Evolutionary conservation across 2,888 invertebrate species (phyloP).

Genomic region (Ophraella communa): DNA sequence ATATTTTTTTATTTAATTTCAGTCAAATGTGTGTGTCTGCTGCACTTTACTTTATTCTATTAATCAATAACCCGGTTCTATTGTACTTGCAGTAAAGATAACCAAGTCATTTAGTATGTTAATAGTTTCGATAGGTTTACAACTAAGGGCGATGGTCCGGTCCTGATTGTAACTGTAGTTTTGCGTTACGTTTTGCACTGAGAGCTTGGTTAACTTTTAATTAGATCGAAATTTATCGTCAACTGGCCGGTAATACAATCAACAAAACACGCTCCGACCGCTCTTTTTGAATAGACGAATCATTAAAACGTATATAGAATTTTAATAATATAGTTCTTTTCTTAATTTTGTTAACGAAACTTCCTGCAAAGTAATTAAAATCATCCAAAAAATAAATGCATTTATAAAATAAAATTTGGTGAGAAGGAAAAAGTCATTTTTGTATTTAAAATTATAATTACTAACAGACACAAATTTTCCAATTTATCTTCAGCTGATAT

Average conservation of each 20-base stretch:
- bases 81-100: not conserved
- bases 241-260: slow-evolving; percentile 29
- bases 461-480: too few relatives aligned
- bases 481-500: too few relatives aligned
- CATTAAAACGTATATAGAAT: slow-evolving; percentile 4
- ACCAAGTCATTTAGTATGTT: not conserved
- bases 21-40: too few relatives aligned
- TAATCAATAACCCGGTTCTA: not conserved
- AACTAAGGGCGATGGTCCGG: not conserved
- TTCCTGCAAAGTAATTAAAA: not conserved
- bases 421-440: too few relatives aligned
- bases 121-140: not conserved
- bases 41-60: too few relatives aligned
- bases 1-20: too few relatives aligned
- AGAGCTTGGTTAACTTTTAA: slow-evolving; percentile 37
- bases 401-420: too few relatives aligned
- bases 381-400: not conserved
- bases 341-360: not conserved
- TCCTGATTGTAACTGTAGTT: slow-evolving; percentile 4
- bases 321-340: not conserved
- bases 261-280: slow-evolving; percentile 17
- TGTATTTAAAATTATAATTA: too few relatives aligned
- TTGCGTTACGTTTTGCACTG: slow-evolving; percentile 16
- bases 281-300: slow-evolving; percentile 5
- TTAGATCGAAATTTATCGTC: slow-evolving; percentile 38